Evolutionary conservation across 2,113 vertebrate genomes (phyloP).

Genomic region (Setophaga petechia): DNA sequence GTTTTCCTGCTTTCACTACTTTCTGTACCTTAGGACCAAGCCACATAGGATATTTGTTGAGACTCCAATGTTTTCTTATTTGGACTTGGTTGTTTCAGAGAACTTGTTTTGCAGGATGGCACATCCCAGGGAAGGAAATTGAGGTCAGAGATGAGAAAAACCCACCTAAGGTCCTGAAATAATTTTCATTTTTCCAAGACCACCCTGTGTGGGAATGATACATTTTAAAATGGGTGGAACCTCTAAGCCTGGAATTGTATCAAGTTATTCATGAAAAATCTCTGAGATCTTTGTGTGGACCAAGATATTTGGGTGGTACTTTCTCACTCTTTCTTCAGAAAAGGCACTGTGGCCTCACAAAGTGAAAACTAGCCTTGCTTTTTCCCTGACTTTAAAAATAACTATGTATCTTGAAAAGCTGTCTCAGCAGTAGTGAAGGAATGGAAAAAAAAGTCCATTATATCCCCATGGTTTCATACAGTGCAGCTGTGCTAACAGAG

Average conservation of each 20-base stretch:
- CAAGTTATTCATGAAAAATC: constrained; percentile 24
- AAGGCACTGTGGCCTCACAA: constrained; percentile 1
- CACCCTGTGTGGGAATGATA: constrained; percentile 7
- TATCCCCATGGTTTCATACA: constrained; percentile 7
- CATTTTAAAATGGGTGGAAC: constrained; percentile 39
- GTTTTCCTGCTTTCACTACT: background rate
- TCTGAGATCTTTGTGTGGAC: constrained; percentile 8
- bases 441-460: background rate
- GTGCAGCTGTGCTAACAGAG: constrained; percentile 33
- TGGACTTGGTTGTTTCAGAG: background rate
- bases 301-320: background rate
- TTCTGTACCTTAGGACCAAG: constrained; percentile 15
- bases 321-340: constrained; percentile 11
- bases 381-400: constrained; percentile 3
- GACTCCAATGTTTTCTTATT: background rate
- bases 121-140: background rate
- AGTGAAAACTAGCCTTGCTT: background rate
- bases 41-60: background rate
- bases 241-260: constrained; percentile 20
- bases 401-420: constrained; percentile 21
- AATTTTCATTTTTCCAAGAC: constrained; percentile 6
- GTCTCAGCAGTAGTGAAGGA: constrained; percentile 9
- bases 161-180: constrained; percentile 20
- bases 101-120: background rate
- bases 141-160: constrained; percentile 26